Percentiles rank a stretch among this genome's conserved stretches.
These are phyloP conservation scores for Drosophila gunungcola DNA, from an alignment of 1,140 invertebrate species.

Conservation along the genomic window DNA sequence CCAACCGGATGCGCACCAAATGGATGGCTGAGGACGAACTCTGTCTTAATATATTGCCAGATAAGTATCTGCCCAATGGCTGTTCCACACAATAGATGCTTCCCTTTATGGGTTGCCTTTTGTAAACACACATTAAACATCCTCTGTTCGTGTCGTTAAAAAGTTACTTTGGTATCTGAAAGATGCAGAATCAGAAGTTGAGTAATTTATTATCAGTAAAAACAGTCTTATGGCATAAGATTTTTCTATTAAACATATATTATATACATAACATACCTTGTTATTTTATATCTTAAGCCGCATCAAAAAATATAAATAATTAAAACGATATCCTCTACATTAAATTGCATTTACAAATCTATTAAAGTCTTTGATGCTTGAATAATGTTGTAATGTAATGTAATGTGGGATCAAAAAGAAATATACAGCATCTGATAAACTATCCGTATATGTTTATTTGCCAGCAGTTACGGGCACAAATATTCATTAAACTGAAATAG, in stretches of 20 bases:
- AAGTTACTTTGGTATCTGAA: slow-evolving; percentile 12
- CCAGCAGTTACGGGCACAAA: slow-evolving; percentile 32
- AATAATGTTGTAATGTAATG: too few relatives aligned
- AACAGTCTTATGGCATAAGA: not conserved
- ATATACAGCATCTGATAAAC: not conserved
- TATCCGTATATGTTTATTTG: slow-evolving; percentile 30
- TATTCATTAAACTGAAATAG: slow-evolving; percentile 52
- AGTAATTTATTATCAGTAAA: slow-evolving; percentile 1
- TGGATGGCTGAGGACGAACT: slow-evolving; percentile 32
- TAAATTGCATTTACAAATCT: too few relatives aligned
- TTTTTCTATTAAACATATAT: not conserved
- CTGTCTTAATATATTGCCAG: slow-evolving; percentile 46
- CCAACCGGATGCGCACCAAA: slow-evolving; percentile 54
- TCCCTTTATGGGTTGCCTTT: slow-evolving; percentile 16
- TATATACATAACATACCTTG: too few relatives aligned
- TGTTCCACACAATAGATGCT: slow-evolving; percentile 30
- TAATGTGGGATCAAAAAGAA: slow-evolving; percentile 1
- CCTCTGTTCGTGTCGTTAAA: slow-evolving; percentile 32
- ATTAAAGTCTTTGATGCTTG: too few relatives aligned
- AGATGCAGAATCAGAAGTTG: slow-evolving; percentile 1
- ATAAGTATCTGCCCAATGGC: slow-evolving; percentile 49
- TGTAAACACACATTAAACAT: slow-evolving; percentile 40
- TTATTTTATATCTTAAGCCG: too few relatives aligned
- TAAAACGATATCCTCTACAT: too few relatives aligned
- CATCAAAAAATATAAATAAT: too few relatives aligned